Evolutionary conservation across 2,888 invertebrate species (phyloP).

Genomic region (Bugulina stolonifera): DNA sequence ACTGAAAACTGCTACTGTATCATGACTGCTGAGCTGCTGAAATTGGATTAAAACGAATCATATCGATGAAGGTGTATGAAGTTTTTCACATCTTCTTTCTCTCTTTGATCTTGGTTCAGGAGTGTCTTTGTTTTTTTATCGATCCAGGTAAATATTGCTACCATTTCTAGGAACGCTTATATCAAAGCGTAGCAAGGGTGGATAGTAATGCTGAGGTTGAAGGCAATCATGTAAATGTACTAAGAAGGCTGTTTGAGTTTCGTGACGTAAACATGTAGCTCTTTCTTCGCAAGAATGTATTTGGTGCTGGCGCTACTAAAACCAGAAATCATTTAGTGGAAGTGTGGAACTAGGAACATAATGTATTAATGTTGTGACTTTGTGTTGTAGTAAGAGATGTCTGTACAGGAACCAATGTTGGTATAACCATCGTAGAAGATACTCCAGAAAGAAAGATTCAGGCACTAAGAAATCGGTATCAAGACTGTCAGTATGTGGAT

Average conservation of each 20-base stretch:
- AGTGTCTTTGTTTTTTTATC: background rate
- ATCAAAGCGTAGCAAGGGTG: background rate
- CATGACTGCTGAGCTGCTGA: too few species aligned
- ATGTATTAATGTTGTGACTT: background rate
- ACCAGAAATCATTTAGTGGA: too few species aligned
- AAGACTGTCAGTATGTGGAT: conserved; percentile 95
- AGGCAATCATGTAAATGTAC: too few species aligned
- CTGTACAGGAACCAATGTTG: conserved; percentile 18
- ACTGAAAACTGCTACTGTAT: background rate
- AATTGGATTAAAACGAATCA: too few species aligned
- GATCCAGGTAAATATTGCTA: background rate
- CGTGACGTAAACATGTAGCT: background rate
- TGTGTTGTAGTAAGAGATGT: conserved; percentile 21
- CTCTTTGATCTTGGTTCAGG: background rate
- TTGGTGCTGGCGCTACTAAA: too few species aligned
- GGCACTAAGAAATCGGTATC: conserved; percentile 61
- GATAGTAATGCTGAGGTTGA: too few species aligned
- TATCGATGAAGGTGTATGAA: background rate
- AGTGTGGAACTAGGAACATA: too few species aligned
- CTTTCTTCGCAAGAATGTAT: background rate
- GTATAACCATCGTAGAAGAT: conserved; percentile 4
- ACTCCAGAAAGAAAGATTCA: background rate
- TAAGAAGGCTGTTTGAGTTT: background rate
- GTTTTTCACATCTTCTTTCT: background rate
- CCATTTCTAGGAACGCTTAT: too few species aligned